Evolutionary conservation across 2,888 invertebrate species (phyloP).

Genomic region (Xanthostigma xanthostigma): DNA sequence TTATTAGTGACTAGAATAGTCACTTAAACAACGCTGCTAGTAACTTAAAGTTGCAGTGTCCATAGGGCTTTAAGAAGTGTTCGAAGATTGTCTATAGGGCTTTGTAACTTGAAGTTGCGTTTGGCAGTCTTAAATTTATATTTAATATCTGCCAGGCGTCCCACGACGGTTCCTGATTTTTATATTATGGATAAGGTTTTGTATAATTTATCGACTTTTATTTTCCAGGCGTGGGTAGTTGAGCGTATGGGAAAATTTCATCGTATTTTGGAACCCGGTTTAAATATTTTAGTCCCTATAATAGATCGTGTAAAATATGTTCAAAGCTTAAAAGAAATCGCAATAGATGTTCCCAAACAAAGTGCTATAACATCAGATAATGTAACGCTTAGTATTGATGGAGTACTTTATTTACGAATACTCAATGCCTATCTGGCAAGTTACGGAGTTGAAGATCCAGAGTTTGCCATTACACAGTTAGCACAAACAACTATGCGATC

Average conservation of each 20-base stretch:
- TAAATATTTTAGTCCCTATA: slow-evolving; percentile 83
- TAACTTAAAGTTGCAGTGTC: too few species aligned
- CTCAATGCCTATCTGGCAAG: slow-evolving; percentile 87
- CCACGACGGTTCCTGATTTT: too few species aligned
- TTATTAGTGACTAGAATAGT: too few species aligned
- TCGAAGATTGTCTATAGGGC: too few species aligned
- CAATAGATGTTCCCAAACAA: slow-evolving; percentile 97
- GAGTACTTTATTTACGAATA: slow-evolving; percentile 88
- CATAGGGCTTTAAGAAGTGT: too few species aligned
- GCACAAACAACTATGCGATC: slow-evolving; percentile 99
- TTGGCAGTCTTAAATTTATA: too few species aligned
- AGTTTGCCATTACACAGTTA: slow-evolving; percentile 96
- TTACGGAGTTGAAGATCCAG: slow-evolving; percentile 98
- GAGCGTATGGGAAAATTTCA: slow-evolving; percentile 98
- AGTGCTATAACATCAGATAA: slow-evolving; percentile 97
- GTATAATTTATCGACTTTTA: slow-evolving; percentile 2
- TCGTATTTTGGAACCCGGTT: slow-evolving; percentile 83
- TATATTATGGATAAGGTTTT: background rate
- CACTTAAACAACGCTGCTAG: too few species aligned
- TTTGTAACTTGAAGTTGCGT: too few species aligned
- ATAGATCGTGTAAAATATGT: slow-evolving; percentile 92
- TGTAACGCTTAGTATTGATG: slow-evolving; percentile 92
- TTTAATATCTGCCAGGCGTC: too few species aligned
- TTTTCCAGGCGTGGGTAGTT: slow-evolving; percentile 80
- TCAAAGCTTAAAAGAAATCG: slow-evolving; percentile 96